phyloP scores from a whole-genome alignment of 2,888 invertebrate genomes.

The Abrostola tripartita region DNA sequence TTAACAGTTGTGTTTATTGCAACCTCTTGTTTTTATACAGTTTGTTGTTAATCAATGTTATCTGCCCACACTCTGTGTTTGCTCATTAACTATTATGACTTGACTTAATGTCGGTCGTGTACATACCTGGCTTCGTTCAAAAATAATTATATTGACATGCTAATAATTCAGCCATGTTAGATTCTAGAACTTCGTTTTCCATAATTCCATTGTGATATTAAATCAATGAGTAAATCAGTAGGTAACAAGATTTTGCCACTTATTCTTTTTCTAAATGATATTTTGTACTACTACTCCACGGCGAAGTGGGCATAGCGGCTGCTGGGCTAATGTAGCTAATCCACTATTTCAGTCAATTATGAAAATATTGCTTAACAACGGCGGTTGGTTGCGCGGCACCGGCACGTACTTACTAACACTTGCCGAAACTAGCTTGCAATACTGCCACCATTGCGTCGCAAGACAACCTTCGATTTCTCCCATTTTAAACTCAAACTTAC shows the following conservation, averaged over 20 bases:
- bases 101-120: constrained; percentile 14
- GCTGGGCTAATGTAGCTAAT: constrained; percentile 74
- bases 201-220: too few species aligned
- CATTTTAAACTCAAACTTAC: constrained; percentile 73
- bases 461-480: constrained; percentile 79
- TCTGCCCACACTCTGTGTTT: constrained; percentile 27
- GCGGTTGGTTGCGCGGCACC: constrained; percentile 63
- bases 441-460: constrained; percentile 66
- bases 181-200: too few species aligned
- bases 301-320: constrained; percentile 60
- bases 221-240: too few species aligned
- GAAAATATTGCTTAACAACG: constrained; percentile 76
- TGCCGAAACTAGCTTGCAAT: constrained; percentile 70
- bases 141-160: not conserved
- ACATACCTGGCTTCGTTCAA: constrained; percentile 11
- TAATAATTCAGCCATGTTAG: constrained; percentile 7
- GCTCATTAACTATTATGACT: constrained; percentile 39
- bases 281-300: constrained; percentile 24
- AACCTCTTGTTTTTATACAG: constrained; percentile 27
- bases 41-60: constrained; percentile 47
- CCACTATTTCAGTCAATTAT: constrained; percentile 78
- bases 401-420: constrained; percentile 63
- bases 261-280: too few species aligned
- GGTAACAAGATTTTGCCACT: too few species aligned
- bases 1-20: constrained; percentile 8